Evolutionary conservation across 2,113 vertebrate genomes (phyloP).

Genomic region (Rhinolophus ferrumequinum): DNA sequence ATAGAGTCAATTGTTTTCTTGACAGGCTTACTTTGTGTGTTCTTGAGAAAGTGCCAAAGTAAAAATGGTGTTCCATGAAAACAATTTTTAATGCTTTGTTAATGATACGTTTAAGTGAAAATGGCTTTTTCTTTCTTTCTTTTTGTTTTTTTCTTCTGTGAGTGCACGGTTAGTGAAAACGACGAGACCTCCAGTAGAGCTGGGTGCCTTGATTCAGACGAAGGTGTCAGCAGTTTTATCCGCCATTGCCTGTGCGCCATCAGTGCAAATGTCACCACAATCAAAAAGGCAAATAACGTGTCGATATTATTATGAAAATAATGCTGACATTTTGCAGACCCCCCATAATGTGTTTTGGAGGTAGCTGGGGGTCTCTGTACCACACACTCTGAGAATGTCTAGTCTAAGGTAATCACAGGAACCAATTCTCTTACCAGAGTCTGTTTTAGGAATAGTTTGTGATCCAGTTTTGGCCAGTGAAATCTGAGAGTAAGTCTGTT

Average conservation of each 20-base stretch:
- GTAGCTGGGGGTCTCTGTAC: background rate
- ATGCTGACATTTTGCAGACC: background rate
- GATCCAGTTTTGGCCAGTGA: background rate
- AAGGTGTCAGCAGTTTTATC: background rate
- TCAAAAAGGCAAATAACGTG: background rate
- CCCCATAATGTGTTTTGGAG: background rate
- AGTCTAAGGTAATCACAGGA: background rate
- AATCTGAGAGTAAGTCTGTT: background rate
- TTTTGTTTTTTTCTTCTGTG: background rate
- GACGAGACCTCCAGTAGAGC: background rate
- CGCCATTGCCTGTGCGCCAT: background rate
- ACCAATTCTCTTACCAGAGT: background rate
- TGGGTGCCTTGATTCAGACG: background rate
- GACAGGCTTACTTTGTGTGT: conserved; percentile 18
- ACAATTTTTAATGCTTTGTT: conserved; percentile 31
- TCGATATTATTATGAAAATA: conserved; percentile 11
- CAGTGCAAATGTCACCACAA: background rate
- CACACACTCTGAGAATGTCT: background rate
- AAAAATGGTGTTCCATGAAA: conserved; percentile 39
- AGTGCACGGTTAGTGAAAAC: background rate
- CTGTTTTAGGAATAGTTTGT: background rate
- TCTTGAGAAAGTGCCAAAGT: conserved; percentile 58
- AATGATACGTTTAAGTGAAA: background rate
- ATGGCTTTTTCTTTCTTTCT: background rate
- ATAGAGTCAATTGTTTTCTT: conserved; percentile 42